phyloP scores from a whole-genome alignment of 2,888 invertebrate species.

The Scaptomyza tumidula region DNA sequence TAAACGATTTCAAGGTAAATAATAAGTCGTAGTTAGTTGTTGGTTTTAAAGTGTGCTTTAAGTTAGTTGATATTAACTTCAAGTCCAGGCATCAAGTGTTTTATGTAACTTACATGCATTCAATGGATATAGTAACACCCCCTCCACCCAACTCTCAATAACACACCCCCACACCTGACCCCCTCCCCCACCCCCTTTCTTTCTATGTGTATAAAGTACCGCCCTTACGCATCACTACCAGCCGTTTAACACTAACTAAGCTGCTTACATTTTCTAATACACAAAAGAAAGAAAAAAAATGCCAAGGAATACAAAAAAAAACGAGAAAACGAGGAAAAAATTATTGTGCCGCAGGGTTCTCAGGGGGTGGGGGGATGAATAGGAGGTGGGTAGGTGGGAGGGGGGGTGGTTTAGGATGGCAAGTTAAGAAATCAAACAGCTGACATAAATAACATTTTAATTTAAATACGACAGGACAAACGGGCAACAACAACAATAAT shows the following conservation, averaged over 20 bases:
- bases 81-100: not conserved
- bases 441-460: slow-evolving; percentile 80
- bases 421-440: slow-evolving; percentile 79
- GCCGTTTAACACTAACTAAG: slow-evolving; percentile 77
- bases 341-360: slow-evolving; percentile 50
- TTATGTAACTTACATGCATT: not conserved
- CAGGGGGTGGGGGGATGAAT: slow-evolving; percentile 22
- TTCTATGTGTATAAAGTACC: not conserved
- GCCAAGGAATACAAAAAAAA: slow-evolving; percentile 20
- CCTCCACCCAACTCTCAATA: too few relatives aligned
- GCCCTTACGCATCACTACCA: slow-evolving; percentile 53
- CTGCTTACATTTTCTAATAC: slow-evolving; percentile 64
- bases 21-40: not conserved
- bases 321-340: slow-evolving; percentile 35
- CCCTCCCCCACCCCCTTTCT: not conserved
- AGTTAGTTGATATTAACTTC: not conserved
- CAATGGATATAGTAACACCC: too few relatives aligned
- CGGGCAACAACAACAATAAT: slow-evolving; percentile 48
- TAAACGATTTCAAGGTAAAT: too few relatives aligned
- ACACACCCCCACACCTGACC: too few relatives aligned
- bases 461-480: slow-evolving; percentile 77
- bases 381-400: not conserved
- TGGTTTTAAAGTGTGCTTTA: not conserved
- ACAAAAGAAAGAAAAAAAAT: slow-evolving; percentile 41
- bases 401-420: slow-evolving; percentile 11